Evolutionary conservation across 2,113 vertebrate genomes (phyloP).

Genomic region (Helogale parvula): DNA sequence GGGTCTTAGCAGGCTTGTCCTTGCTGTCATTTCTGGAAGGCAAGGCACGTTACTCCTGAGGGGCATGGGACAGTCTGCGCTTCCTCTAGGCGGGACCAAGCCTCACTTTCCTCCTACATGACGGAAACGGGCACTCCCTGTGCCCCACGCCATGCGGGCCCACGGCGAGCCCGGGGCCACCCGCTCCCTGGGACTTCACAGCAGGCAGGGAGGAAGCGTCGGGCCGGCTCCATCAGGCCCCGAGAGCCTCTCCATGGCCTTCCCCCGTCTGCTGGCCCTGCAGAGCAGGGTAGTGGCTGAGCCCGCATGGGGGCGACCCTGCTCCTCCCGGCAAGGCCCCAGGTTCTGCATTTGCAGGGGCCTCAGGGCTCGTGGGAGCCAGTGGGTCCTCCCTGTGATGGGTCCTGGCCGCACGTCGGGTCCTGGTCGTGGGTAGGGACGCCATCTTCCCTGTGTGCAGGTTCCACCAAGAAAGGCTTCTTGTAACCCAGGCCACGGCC

Average conservation of each 20-base stretch:
- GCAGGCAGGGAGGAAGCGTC: not conserved
- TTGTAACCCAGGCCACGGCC: too few relatives aligned
- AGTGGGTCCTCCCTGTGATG: not conserved
- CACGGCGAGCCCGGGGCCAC: not conserved
- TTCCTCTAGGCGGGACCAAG: not conserved
- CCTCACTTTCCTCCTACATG: not conserved
- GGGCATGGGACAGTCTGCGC: not conserved
- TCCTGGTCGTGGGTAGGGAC: not conserved
- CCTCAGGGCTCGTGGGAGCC: not conserved
- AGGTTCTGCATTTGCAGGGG: not conserved
- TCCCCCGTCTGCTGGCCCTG: not conserved
- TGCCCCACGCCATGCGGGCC: rapidly evolving
- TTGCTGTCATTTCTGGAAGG: not conserved
- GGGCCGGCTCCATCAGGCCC: not conserved
- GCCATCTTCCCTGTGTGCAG: not conserved
- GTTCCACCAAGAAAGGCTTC: not conserved
- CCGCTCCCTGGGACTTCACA: not conserved
- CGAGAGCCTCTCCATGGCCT: not conserved
- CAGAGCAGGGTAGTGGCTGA: not conserved
- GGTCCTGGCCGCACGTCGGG: not conserved
- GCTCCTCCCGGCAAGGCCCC: not conserved
- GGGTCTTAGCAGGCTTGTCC: not conserved
- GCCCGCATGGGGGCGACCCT: not conserved
- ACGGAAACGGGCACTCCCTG: not conserved
- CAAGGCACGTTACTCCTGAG: too few relatives aligned